Evolutionary conservation across 1,140 invertebrate species (phyloP).

Genomic region (Hypsibius dujardini): DNA sequence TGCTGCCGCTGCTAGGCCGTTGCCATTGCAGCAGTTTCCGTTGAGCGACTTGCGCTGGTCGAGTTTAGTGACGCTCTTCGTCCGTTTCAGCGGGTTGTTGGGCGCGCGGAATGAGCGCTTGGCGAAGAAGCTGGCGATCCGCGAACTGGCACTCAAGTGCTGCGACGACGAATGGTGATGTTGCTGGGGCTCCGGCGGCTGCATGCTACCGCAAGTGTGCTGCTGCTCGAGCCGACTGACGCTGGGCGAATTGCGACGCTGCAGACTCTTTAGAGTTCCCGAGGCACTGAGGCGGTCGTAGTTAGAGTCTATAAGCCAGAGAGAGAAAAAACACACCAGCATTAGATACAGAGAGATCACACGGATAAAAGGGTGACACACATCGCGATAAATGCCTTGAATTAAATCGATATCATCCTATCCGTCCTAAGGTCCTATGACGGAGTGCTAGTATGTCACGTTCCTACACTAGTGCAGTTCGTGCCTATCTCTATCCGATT

Average conservation of each 20-base stretch:
- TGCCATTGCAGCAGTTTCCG: conserved; percentile 13
- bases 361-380: no score
- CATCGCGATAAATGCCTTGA: no score
- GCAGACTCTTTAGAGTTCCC: conserved; percentile 14
- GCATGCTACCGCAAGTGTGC: neutral
- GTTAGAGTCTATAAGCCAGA: neutral
- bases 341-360: no score
- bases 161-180: neutral
- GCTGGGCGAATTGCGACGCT: neutral
- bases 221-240: conserved; percentile 9
- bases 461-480: no score
- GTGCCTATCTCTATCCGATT: no score
- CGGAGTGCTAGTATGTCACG: no score
- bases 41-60: conserved; percentile 33
- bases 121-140: conserved; percentile 57
- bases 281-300: conserved; percentile 15
- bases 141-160: neutral
- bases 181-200: neutral
- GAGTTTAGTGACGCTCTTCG: conserved; percentile 73
- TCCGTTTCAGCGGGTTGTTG: conserved; percentile 70
- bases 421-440: no score
- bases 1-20: neutral
- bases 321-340: neutral
- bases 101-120: conserved; percentile 56
- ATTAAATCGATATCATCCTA: no score